A percentile compares a stretch with the other conserved stretches of the same genome.
Conservation (phyloP, 2,113 vertebrate species). For the Salvelinus fontinalis region DNA sequence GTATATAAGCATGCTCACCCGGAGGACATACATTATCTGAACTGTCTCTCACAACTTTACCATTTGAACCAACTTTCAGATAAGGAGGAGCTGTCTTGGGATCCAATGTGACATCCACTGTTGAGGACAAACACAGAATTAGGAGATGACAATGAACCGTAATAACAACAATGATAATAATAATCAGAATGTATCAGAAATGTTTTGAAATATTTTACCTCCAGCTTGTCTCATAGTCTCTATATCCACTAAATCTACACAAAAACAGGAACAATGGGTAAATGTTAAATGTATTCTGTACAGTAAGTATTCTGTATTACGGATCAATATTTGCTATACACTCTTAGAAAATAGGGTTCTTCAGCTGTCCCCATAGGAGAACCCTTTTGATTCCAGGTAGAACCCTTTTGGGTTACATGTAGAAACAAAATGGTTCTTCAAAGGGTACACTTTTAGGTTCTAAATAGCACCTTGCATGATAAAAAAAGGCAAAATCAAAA, state of each 20-base stretch:
- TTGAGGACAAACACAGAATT: conserved; percentile 15
- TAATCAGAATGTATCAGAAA: background rate
- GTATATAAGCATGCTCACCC: conserved; percentile 34
- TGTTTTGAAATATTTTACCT: conserved; percentile 27
- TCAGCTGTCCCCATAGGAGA: too few relatives aligned
- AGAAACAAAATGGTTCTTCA: too few relatives aligned
- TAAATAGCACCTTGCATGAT: too few relatives aligned
- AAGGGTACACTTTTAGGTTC: too few relatives aligned
- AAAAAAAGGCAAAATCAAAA: too few relatives aligned
- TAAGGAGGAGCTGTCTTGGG: fast-evolving
- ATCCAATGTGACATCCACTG: conserved; percentile 55
- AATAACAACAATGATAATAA: background rate
- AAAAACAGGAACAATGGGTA: background rate
- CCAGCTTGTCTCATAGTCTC: background rate
- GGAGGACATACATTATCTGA: fast-evolving
- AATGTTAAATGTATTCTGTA: background rate
- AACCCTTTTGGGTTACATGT: too few relatives aligned
- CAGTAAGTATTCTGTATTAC: background rate
- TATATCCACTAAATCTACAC: background rate
- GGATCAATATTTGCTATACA: background rate
- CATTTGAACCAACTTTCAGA: fast-evolving
- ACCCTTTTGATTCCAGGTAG: too few relatives aligned
- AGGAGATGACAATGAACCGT: background rate
- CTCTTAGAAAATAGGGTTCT: too few relatives aligned
- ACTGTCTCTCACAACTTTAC: background rate